These are phyloP conservation scores for Limnephilus rhombicus DNA, from an alignment of 2,888 invertebrate species.

Conservation along the genomic window DNA sequence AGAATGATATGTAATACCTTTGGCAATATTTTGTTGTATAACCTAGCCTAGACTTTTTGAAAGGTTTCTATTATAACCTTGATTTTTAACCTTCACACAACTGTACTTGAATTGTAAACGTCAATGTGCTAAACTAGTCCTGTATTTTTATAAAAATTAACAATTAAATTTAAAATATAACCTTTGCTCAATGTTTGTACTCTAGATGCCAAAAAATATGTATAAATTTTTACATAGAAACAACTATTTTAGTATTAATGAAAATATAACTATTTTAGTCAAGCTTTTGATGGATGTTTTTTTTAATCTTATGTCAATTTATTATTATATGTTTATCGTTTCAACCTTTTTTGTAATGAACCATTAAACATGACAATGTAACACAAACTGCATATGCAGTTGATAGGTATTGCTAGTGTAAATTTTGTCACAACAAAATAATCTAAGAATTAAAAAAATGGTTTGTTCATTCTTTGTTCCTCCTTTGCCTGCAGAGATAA, in stretches of 20 bases:
- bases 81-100: neutral
- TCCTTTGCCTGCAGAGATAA: neutral
- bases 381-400: neutral
- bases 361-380: neutral
- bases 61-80: conserved; percentile 12
- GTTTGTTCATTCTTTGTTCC: neutral
- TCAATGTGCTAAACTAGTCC: conserved; percentile 44
- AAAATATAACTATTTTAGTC: conserved; percentile 18
- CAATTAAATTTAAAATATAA: conserved; percentile 31
- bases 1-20: neutral
- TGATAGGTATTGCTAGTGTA: neutral
- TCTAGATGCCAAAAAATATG: conserved; percentile 48
- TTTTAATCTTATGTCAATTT: neutral
- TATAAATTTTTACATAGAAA: conserved; percentile 35
- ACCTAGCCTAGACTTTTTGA: neutral
- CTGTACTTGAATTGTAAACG: conserved; percentile 21
- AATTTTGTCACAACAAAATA: neutral
- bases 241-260: conserved; percentile 25
- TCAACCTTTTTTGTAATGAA: neutral
- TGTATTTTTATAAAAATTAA: conserved; percentile 32
- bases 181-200: conserved; percentile 45
- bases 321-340: neutral
- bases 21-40: conserved; percentile 7
- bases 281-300: conserved; percentile 34
- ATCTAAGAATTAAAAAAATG: neutral